Evolutionary conservation across 2,113 vertebrate species (phyloP).

Genomic region (Rissa tridactyla): DNA sequence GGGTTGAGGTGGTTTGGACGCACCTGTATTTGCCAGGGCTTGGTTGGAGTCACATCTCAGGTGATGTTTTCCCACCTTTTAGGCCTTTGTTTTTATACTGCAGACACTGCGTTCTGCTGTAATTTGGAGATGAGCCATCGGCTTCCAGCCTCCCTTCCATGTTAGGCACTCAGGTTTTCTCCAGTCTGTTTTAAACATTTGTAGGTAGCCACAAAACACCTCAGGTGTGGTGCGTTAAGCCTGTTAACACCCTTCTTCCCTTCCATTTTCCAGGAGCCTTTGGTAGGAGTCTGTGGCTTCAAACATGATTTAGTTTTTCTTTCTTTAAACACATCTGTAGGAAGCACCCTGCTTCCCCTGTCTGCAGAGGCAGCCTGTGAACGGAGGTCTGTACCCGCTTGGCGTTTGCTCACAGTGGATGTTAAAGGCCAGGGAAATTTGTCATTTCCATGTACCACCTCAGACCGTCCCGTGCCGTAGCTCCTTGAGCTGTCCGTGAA

Average conservation of each 20-base stretch:
- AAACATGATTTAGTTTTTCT: no score
- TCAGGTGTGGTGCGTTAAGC: not conserved
- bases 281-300: not conserved
- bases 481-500: not conserved
- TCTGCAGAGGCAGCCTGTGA: fast-evolving
- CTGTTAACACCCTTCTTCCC: not conserved
- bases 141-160: not conserved
- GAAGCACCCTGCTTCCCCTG: not conserved
- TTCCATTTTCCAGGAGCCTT: not conserved
- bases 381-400: not conserved
- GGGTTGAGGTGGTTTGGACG: not conserved
- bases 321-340: no score
- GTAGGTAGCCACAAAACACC: not conserved
- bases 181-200: not conserved
- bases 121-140: not conserved
- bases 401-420: not conserved
- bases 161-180: not conserved
- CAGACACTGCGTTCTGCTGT: not conserved
- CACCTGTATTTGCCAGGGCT: not conserved
- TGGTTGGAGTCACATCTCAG: not conserved
- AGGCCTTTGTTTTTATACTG: not conserved
- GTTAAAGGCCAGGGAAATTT: not conserved
- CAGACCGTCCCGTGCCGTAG: not conserved
- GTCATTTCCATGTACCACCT: not conserved
- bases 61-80: not conserved